Evolutionary conservation across 1,140 invertebrate species (phyloP).

Genomic region (Holotrichia oblita): DNA sequence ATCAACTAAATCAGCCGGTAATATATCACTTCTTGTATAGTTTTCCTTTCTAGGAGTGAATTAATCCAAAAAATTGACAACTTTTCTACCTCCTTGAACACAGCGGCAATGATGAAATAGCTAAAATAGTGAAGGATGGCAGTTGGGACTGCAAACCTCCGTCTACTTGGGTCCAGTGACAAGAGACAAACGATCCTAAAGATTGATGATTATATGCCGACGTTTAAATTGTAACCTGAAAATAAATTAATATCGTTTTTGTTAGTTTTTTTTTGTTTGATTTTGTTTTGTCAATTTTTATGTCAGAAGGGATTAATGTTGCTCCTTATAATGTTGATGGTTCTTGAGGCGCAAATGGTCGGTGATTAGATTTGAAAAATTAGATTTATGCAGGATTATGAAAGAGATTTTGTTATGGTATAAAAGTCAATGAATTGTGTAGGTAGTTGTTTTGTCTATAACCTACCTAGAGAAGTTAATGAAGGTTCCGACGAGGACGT

Average conservation of each 20-base stretch:
- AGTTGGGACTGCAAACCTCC: neutral
- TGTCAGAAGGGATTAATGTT: too few species aligned
- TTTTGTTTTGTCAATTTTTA: neutral
- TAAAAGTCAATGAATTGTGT: too few species aligned
- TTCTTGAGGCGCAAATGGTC: too few species aligned
- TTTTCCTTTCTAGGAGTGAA: neutral
- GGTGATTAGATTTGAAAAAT: too few species aligned
- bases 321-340: too few species aligned
- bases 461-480: too few species aligned
- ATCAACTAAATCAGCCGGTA: neutral
- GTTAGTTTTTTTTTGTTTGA: neutral
- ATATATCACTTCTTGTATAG: constrained; percentile 30
- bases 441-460: too few species aligned
- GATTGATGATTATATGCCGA: constrained; percentile 53
- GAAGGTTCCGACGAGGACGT: too few species aligned
- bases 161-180: constrained; percentile 46
- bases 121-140: neutral
- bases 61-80: constrained; percentile 40
- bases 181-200: constrained; percentile 52
- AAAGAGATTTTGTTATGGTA: too few species aligned
- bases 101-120: constrained; percentile 11
- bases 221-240: too few species aligned
- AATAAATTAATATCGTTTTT: constrained; percentile 51
- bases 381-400: too few species aligned
- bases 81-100: constrained; percentile 27